Percentiles rank a stretch among this genome's conserved stretches.
Conservation (phyloP, 2,888 invertebrate species). For the Xanthia icteritia region DNA sequence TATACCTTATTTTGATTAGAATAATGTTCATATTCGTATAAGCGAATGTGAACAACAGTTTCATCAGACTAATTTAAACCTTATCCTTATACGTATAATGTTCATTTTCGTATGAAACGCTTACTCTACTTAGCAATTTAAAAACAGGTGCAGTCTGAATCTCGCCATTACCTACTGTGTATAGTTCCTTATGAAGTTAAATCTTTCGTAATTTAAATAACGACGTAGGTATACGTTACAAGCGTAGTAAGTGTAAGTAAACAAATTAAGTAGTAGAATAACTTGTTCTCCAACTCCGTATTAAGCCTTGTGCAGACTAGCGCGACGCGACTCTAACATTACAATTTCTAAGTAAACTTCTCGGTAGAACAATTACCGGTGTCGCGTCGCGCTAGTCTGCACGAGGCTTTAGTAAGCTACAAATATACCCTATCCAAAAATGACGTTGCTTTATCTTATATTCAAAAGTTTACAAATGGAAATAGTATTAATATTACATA, state of each 20-base stretch:
- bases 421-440: background rate
- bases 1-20: background rate
- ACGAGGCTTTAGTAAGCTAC: background rate
- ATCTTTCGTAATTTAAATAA: conserved; percentile 21
- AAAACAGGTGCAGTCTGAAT: background rate
- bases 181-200: conserved; percentile 34
- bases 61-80: background rate
- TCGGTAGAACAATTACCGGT: no score
- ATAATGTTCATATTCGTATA: background rate
- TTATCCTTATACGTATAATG: background rate
- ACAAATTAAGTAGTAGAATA: background rate
- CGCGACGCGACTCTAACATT: no score
- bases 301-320: background rate
- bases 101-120: background rate
- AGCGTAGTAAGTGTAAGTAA: conserved; percentile 1
- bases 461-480: background rate
- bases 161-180: conserved; percentile 1
- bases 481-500: background rate
- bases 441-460: background rate
- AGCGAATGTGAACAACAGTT: background rate
- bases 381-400: no score
- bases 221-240: background rate
- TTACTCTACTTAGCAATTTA: background rate
- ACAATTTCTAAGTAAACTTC: no score
- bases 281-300: background rate